Evolutionary conservation across 1,140 invertebrate species (phyloP).

Genomic region (Nixonia krombeini): DNA sequence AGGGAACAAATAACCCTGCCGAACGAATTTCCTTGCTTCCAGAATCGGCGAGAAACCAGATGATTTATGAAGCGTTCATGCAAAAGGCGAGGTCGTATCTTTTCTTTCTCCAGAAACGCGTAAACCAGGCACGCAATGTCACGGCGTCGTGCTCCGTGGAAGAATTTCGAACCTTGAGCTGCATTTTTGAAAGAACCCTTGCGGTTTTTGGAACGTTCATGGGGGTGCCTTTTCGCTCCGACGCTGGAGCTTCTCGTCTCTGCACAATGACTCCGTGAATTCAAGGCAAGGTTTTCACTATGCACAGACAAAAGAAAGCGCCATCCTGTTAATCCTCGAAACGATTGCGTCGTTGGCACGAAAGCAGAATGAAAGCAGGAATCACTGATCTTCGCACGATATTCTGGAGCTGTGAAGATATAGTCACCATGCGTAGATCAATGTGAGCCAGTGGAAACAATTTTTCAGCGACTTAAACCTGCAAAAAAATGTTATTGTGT

Average conservation of each 20-base stretch:
- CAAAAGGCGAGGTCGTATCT: conserved; percentile 8
- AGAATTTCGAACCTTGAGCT: conserved; percentile 28
- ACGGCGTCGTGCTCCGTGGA: conserved; percentile 10
- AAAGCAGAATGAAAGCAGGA: no score
- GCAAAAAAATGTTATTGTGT: no score
- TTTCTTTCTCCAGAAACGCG: conserved; percentile 17
- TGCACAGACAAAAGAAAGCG: conserved; percentile 4
- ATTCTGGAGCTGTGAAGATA: neutral
- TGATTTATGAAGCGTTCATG: conserved; percentile 22
- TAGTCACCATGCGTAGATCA: neutral
- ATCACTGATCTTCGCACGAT: conserved; percentile 2
- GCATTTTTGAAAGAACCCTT: conserved; percentile 28
- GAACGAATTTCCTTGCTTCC: conserved; percentile 11
- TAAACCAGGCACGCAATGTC: conserved; percentile 21
- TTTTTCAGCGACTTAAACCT: no score
- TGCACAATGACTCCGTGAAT: conserved; percentile 3
- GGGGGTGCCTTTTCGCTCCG: conserved; percentile 19
- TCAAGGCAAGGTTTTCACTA: conserved; percentile 5
- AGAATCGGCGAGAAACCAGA: conserved; percentile 10
- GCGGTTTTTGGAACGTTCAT: conserved; percentile 21
- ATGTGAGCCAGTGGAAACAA: no score
- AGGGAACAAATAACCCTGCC: neutral
- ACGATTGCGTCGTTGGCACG: conserved; percentile 1
- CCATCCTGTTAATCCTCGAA: conserved; percentile 3
- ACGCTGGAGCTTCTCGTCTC: conserved; percentile 18